phyloP scores from a whole-genome alignment of 1,140 invertebrate species.

The Drosophila neocordata region DNA sequence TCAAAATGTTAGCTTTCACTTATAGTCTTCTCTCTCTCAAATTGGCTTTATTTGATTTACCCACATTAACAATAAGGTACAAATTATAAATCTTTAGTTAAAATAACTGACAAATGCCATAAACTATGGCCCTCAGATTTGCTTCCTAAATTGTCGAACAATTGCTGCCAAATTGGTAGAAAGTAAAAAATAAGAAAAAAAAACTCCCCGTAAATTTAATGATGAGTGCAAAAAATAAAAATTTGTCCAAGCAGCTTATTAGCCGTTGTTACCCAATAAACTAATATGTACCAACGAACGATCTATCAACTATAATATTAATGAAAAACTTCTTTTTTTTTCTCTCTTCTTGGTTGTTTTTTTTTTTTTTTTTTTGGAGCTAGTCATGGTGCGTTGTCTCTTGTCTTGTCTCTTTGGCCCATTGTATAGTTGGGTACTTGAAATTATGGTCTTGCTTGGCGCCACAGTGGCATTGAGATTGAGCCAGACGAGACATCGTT shows the following conservation, averaged over 20 bases:
- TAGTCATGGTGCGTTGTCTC: slow-evolving; percentile 57
- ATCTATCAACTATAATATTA: slow-evolving; percentile 24
- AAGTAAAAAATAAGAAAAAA: slow-evolving; percentile 60
- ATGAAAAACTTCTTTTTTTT: slow-evolving; percentile 15
- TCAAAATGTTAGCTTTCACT: slow-evolving; percentile 57
- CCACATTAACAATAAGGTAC: slow-evolving; percentile 41
- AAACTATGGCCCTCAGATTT: slow-evolving; percentile 9
- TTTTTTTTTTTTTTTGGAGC: slow-evolving; percentile 16
- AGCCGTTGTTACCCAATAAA: slow-evolving; percentile 61
- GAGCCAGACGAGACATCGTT: slow-evolving; percentile 22
- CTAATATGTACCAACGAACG: slow-evolving; percentile 13
- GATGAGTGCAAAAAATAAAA: slow-evolving; percentile 37
- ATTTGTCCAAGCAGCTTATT: slow-evolving; percentile 48
- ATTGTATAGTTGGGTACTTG: slow-evolving; percentile 63
- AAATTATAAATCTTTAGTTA: slow-evolving; percentile 79
- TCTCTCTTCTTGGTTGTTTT: not conserved
- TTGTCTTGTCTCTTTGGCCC: slow-evolving; percentile 21
- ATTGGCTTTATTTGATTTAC: not conserved
- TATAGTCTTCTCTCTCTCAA: not conserved
- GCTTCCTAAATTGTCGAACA: slow-evolving; percentile 62
- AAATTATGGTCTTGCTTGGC: slow-evolving; percentile 55
- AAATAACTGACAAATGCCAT: slow-evolving; percentile 50
- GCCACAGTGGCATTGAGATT: slow-evolving; percentile 75
- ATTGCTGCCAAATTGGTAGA: slow-evolving; percentile 74
- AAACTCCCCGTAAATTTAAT: slow-evolving; percentile 52